A percentile compares a stretch with the other conserved stretches of the same genome.
Conservation (phyloP, 1,140 invertebrate species). For the Rhopalosiphum padi region DNA sequence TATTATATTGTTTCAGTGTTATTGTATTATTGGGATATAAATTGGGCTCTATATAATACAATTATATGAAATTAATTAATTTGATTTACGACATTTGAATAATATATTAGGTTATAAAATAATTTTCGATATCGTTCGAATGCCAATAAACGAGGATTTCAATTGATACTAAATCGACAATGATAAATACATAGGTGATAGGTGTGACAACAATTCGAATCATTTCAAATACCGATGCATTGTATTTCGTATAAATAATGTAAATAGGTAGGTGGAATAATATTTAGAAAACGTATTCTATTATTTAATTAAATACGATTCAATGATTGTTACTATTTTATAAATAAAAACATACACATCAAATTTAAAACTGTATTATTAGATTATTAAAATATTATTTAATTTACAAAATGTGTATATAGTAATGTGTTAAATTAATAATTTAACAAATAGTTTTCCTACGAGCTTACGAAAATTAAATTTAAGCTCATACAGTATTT, state of each 20-base stretch:
- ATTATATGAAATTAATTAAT: conserved; percentile 7
- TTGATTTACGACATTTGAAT: conserved; percentile 19
- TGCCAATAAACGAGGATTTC: not conserved
- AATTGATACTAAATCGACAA: not conserved
- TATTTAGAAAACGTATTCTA: not conserved
- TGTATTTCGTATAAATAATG: not conserved
- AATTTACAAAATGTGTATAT: too few relatives aligned
- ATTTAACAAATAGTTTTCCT: not conserved
- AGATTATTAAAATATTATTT: not conserved
- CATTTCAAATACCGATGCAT: not conserved
- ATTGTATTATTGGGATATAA: not conserved
- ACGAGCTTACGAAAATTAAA: not conserved
- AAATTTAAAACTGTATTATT: not conserved
- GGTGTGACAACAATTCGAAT: not conserved
- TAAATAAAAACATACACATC: not conserved
- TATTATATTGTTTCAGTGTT: not conserved
- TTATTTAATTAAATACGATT: not conserved
- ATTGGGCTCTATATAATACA: not conserved
- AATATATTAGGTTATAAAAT: not conserved
- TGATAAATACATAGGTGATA: not conserved
- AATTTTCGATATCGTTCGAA: not conserved
- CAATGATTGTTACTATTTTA: not conserved
- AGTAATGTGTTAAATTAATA: not conserved
- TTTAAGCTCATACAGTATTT: not conserved
- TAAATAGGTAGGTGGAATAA: not conserved